Evolutionary conservation across 2,797 vertebrate genomes (phyloP), one percentile per base, ranked within the genome.

Genomic region (Oryzias dopingdopingensis): DNA sequence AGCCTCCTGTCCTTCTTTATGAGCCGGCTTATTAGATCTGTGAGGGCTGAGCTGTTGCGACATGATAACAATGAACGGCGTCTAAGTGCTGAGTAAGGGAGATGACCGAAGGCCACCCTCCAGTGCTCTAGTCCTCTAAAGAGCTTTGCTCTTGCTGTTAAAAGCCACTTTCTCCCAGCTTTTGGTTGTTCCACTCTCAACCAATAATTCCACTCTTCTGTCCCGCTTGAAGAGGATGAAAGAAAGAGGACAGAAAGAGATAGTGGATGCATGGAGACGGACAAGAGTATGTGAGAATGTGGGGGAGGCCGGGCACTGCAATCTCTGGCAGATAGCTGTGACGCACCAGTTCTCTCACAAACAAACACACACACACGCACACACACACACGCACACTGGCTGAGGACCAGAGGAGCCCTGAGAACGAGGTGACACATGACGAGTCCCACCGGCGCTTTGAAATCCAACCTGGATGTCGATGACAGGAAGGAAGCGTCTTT

Each of bases 261-360:
- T 65, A 76, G 83, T 57, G 55, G 67, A 74, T 72, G 72, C 61
- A 71, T 56, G 56, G 67, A 81, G 72, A 83, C 67, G 70, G 74
- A 79, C 62, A 67, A 61, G 60, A 76, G 65, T 61, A 67, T 85
- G 82, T 77, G 83, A 76, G 67, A 63, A 62, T 82, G 84, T 83
- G 85, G 84, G 84, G 81, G 83, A 87, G 83, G 84, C 81, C 67
- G 71, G 71, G 76, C 72, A 43, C 76, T 81, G 79, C 81, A 85
- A 87, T 88, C 76, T 86, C 76, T 83, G 77, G 76, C 78, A 82
- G 81, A 83, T 76, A 79, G 73, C 77, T 67, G 78, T 90, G 84
- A 87, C 80, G 73, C 83, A 85, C 83, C 62, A 61, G 62, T 65
- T 69, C 69, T 65, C 10, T 48, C 24, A 12, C 49, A 43, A 43